Percentiles rank a stretch among this genome's conserved stretches.
Conservation (phyloP, 2,888 invertebrate genomes). For the Furcula furcula region DNA sequence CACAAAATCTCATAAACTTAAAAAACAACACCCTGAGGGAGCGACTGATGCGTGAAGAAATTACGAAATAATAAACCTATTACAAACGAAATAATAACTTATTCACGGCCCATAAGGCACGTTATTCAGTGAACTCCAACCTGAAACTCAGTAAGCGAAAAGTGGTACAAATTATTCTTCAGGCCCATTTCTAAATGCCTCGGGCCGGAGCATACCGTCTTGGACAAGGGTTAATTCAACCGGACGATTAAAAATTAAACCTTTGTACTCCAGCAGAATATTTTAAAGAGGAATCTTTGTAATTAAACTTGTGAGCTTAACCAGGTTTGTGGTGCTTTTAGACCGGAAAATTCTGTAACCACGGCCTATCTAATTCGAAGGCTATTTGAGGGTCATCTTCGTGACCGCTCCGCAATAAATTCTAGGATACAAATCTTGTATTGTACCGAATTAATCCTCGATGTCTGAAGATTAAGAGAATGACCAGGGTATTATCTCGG, state of each 20-base stretch:
- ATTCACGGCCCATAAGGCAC: conserved; percentile 1
- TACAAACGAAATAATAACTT: conserved; percentile 11
- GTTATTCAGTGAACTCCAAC: neutral
- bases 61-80: conserved; percentile 29
- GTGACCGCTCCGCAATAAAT: conserved; percentile 2
- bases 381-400: conserved; percentile 6
- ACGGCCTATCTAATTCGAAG: conserved; percentile 15
- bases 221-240: conserved; percentile 21
- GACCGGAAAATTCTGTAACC: conserved; percentile 15
- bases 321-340: conserved; percentile 18
- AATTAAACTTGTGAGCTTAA: conserved; percentile 19
- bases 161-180: conserved; percentile 18
- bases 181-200: conserved; percentile 13
- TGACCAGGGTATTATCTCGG: too few relatives aligned
- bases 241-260: conserved; percentile 25
- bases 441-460: neutral
- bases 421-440: neutral
- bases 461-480: neutral
- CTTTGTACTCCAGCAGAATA: conserved; percentile 8
- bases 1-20: conserved; percentile 15
- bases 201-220: conserved; percentile 6
- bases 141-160: conserved; percentile 8
- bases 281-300: conserved; percentile 18
- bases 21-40: conserved; percentile 11
- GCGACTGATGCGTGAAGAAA: conserved; percentile 19